These are phyloP conservation scores for Eupleurogrammus muticus DNA, from an alignment of 2,797 vertebrate genomes.

Conservation along the genomic window DNA sequence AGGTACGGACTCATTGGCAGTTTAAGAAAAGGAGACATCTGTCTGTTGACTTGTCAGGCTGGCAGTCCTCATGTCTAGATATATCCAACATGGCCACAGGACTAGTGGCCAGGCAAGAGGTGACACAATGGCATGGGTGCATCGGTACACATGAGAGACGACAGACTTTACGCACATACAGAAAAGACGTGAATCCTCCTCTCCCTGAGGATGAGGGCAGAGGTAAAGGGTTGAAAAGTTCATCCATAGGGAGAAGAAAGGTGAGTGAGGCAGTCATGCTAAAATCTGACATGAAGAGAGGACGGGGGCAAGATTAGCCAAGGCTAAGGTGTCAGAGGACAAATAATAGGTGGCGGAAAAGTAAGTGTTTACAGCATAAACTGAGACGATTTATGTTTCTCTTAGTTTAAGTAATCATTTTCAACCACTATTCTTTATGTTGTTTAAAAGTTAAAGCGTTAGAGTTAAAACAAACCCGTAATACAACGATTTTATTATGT, in stretches of 20 bases:
- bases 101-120: constrained; percentile 49
- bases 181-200: constrained; percentile 26
- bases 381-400: constrained; percentile 38
- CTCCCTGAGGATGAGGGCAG: constrained; percentile 52
- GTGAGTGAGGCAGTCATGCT: constrained; percentile 61
- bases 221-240: constrained; percentile 80
- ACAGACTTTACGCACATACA: constrained; percentile 40
- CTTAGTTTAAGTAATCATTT: constrained; percentile 25
- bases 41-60: constrained; percentile 18
- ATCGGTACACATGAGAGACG: constrained; percentile 18
- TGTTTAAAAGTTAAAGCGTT: background rate
- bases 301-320: constrained; percentile 47
- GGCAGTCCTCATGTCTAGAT: background rate
- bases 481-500: no score
- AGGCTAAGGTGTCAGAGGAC: constrained; percentile 54
- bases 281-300: constrained; percentile 58
- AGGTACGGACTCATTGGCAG: constrained; percentile 1
- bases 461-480: background rate
- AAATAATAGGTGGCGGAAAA: constrained; percentile 50
- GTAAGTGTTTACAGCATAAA: constrained; percentile 47
- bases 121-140: constrained; percentile 44
- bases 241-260: constrained; percentile 61
- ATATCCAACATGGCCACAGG: constrained; percentile 52
- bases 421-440: background rate
- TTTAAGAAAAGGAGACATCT: constrained; percentile 24